Percentiles rank a stretch among this genome's conserved stretches.
phyloP scores from a whole-genome alignment of 2,797 vertebrate genomes.

The Protosalanx chinensis region DNA sequence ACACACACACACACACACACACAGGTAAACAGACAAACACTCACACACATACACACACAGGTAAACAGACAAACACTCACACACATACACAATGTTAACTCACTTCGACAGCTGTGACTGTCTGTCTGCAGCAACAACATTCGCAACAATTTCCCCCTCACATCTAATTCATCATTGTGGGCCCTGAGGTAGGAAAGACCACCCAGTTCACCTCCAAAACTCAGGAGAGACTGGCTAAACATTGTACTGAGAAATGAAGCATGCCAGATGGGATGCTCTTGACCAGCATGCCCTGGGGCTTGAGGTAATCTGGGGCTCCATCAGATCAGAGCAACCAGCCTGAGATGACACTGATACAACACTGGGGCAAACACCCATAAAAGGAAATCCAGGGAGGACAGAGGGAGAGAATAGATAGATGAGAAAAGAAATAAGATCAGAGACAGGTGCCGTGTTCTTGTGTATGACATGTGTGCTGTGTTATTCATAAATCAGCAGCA shows the following conservation, averaged over 20 bases:
- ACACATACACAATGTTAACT: background rate
- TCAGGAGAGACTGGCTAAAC: conserved; percentile 62
- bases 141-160: conserved; percentile 2
- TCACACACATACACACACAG: background rate
- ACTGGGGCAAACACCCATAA: conserved; percentile 36
- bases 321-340: conserved; percentile 25
- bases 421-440: background rate
- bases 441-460: background rate
- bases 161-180: background rate
- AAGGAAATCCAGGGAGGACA: conserved; percentile 48
- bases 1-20: conserved; percentile 10
- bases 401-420: conserved; percentile 2
- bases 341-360: conserved; percentile 16
- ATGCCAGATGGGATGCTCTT: conserved; percentile 72
- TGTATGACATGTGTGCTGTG: too few relatives aligned
- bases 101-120: conserved; percentile 1
- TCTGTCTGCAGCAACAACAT: background rate
- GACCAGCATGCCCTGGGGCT: conserved; percentile 57
- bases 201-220: background rate
- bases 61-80: background rate
- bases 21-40: background rate
- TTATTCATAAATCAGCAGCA: too few relatives aligned
- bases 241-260: conserved; percentile 70
- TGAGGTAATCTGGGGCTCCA: conserved; percentile 65
- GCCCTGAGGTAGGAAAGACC: conserved; percentile 6